phyloP scores from a whole-genome alignment of 2,888 invertebrate species.

The Netelia melanura region DNA sequence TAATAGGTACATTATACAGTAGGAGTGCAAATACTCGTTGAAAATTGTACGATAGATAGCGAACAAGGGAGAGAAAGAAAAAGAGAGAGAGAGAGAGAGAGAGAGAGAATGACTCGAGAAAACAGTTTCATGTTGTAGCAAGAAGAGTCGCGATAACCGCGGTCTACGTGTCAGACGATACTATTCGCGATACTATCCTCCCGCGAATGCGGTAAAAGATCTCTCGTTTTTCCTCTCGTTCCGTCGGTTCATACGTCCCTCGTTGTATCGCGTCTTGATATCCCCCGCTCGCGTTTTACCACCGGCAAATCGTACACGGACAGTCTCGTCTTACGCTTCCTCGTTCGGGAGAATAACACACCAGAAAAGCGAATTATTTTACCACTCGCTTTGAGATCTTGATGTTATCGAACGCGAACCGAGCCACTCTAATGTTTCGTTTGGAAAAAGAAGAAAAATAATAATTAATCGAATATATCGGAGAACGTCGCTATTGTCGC shows the following conservation, averaged over 20 bases:
- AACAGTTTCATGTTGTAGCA: slow-evolving; percentile 30
- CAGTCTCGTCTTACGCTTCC: slow-evolving; percentile 69
- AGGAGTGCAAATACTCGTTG: not conserved
- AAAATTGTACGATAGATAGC: slow-evolving; percentile 5
- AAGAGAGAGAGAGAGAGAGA: slow-evolving; percentile 4
- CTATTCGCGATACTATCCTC: slow-evolving; percentile 49
- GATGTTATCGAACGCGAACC: slow-evolving; percentile 13
- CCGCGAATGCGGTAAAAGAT: slow-evolving; percentile 62
- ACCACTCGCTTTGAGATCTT: slow-evolving; percentile 43
- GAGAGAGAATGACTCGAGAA: slow-evolving; percentile 26
- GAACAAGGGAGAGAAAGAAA: slow-evolving; percentile 1
- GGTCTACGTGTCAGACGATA: slow-evolving; percentile 69
- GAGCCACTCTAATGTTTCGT: not conserved
- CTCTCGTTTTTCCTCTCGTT: slow-evolving; percentile 32
- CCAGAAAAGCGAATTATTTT: slow-evolving; percentile 55
- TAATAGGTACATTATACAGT: slow-evolving; percentile 5
- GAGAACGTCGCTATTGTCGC: not conserved
- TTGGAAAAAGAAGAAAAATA: not conserved
- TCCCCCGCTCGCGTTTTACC: slow-evolving; percentile 25
- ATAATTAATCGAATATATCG: not conserved
- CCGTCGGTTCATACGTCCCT: slow-evolving; percentile 26
- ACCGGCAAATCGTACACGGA: slow-evolving; percentile 28
- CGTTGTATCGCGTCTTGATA: slow-evolving; percentile 8
- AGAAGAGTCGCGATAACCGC: slow-evolving; percentile 71
- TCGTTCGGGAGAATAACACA: slow-evolving; percentile 43